Percentiles rank a stretch among this genome's conserved stretches.
Evolutionary conservation across 1,140 invertebrate species (phyloP).

Genomic region (Lasaia peninsularis): DNA sequence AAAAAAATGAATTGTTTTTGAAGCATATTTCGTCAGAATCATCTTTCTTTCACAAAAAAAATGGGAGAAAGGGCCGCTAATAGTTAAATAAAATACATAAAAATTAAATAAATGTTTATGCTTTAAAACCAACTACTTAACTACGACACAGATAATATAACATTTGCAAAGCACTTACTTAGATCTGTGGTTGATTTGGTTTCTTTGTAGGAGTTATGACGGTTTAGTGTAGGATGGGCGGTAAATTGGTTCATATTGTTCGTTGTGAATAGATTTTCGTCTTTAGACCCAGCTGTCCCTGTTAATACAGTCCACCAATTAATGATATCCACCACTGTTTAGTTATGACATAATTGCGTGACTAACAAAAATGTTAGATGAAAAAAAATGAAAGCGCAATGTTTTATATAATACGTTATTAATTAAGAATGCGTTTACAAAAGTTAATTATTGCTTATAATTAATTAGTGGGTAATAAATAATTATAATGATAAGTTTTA

Average conservation of each 20-base stretch:
- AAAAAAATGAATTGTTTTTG: too few relatives aligned
- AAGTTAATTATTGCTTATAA: slow-evolving; percentile 5
- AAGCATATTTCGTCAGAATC: too few relatives aligned
- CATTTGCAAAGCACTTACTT: slow-evolving; percentile 39
- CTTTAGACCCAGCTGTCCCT: slow-evolving; percentile 57
- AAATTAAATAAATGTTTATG: too few relatives aligned
- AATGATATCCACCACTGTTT: slow-evolving; percentile 4
- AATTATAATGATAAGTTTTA: not conserved
- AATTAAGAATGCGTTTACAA: not conserved
- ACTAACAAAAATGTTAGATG: slow-evolving; percentile 12
- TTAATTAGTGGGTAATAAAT: slow-evolving; percentile 1
- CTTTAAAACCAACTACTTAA: too few relatives aligned
- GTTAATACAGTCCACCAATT: slow-evolving; percentile 23
- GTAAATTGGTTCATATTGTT: slow-evolving; percentile 44
- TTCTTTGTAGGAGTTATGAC: slow-evolving; percentile 70
- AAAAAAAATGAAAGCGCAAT: not conserved
- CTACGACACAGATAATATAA: not conserved
- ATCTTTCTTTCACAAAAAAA: too few relatives aligned
- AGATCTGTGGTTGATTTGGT: slow-evolving; percentile 57
- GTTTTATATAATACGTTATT: not conserved
- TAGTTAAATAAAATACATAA: too few relatives aligned
- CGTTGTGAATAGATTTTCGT: slow-evolving; percentile 44
- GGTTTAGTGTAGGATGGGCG: slow-evolving; percentile 50
- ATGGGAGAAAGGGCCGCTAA: too few relatives aligned
- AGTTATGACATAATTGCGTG: slow-evolving; percentile 3